Conservation (phyloP, 2,888 invertebrate genomes). For the Nephrotoma appendiculata region DNA sequence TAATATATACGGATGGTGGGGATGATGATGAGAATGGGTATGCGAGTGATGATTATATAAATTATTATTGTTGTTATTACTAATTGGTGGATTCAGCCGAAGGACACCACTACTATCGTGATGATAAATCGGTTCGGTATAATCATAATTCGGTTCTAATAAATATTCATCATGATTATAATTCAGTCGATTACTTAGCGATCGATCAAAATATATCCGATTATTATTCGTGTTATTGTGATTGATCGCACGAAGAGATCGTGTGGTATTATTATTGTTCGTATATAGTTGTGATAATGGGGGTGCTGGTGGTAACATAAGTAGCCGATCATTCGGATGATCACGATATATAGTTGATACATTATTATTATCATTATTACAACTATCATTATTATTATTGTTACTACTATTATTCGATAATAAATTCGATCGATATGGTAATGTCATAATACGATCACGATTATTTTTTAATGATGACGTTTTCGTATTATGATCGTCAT, state of each 20-base stretch:
- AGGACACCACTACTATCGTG: not conserved
- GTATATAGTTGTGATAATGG: not conserved
- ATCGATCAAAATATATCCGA: slow-evolving; percentile 6
- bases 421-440: slow-evolving; percentile 10
- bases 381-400: slow-evolving; percentile 16
- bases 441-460: slow-evolving; percentile 12
- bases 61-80: not conserved
- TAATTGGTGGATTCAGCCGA: not conserved
- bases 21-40: slow-evolving; percentile 5
- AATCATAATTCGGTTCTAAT: slow-evolving; percentile 28
- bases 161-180: slow-evolving; percentile 23
- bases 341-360: slow-evolving; percentile 5
- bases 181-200: not conserved
- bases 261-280: not conserved
- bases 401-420: slow-evolving; percentile 10
- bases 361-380: slow-evolving; percentile 7
- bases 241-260: not conserved
- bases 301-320: slow-evolving; percentile 1
- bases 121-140: slow-evolving; percentile 53
- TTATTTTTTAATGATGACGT: slow-evolving; percentile 13
- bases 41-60: slow-evolving; percentile 20
- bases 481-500: slow-evolving; percentile 14
- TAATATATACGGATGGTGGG: slow-evolving; percentile 35
- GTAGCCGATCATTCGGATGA: slow-evolving; percentile 5
- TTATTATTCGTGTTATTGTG: slow-evolving; percentile 14